Percentiles rank a stretch among this genome's conserved stretches.
phyloP scores from a whole-genome alignment of 2,113 vertebrate species.

The Phocoena phocoena region DNA sequence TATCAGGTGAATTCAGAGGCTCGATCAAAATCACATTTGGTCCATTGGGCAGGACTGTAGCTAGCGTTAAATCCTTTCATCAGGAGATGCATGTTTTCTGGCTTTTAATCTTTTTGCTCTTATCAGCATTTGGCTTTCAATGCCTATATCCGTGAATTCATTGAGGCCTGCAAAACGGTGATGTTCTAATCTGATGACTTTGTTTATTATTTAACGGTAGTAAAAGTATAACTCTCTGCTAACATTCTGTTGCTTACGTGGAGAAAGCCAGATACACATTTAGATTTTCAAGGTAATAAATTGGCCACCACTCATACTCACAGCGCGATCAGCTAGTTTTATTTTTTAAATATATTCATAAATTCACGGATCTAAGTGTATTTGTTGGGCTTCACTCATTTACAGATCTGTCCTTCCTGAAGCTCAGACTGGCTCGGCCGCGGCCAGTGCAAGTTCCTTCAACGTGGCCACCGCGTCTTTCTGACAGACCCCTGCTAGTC shows the following conservation, averaged over 20 bases:
- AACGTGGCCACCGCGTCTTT: background rate
- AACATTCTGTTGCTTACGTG: background rate
- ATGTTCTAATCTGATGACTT: background rate
- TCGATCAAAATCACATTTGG: background rate
- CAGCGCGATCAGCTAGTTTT: background rate
- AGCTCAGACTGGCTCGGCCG: background rate
- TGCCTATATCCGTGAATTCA: background rate
- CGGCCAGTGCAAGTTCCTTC: rapidly evolving
- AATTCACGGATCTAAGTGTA: background rate
- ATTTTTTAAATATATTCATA: background rate
- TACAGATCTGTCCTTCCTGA: background rate
- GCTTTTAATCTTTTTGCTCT: background rate
- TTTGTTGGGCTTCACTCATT: background rate
- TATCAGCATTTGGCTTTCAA: background rate
- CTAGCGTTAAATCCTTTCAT: background rate
- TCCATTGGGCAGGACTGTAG: background rate
- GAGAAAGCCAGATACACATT: background rate
- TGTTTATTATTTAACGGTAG: background rate
- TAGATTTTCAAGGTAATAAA: background rate
- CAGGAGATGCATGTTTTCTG: background rate
- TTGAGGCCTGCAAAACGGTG: background rate
- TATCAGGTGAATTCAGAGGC: background rate
- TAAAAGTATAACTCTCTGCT: background rate
- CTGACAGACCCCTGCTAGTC: background rate
- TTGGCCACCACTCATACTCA: background rate